Conservation (phyloP, 2,888 invertebrate species). For the Gandaritis pyraliata region DNA sequence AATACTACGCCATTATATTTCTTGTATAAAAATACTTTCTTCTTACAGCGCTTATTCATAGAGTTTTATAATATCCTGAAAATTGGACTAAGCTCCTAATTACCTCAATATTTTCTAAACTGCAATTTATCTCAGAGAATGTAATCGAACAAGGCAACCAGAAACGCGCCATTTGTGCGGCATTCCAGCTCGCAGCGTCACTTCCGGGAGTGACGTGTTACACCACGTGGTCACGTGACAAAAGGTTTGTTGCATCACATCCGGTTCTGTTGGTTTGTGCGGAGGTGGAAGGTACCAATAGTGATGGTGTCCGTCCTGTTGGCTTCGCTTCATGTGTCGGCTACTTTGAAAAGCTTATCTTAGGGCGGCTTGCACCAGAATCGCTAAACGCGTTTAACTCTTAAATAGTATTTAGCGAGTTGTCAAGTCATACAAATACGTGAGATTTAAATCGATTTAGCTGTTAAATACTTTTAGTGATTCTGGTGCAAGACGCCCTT, state of each 20-base stretch:
- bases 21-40: no score
- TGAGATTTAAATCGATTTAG: no score
- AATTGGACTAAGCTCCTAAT: no score
- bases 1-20: no score
- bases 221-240: conserved; percentile 22
- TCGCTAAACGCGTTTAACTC: no score
- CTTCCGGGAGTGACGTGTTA: conserved; percentile 20
- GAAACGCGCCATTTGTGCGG: conserved; percentile 10
- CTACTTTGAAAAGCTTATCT: neutral
- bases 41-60: no score
- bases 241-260: conserved; percentile 13
- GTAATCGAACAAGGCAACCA: conserved; percentile 3
- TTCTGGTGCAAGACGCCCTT: no score
- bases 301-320: neutral
- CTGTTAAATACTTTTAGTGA: no score
- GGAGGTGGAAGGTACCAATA: neutral
- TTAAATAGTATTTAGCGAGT: no score
- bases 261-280: conserved; percentile 1
- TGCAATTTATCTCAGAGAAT: conserved; percentile 6
- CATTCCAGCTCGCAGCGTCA: conserved; percentile 18
- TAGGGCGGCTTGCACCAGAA: no score
- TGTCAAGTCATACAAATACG: no score
- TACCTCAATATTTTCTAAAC: neutral
- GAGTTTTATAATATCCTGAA: no score
- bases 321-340: neutral